Conservation (phyloP, 2,113 vertebrate species). For the Zapus hudsonius region DNA sequence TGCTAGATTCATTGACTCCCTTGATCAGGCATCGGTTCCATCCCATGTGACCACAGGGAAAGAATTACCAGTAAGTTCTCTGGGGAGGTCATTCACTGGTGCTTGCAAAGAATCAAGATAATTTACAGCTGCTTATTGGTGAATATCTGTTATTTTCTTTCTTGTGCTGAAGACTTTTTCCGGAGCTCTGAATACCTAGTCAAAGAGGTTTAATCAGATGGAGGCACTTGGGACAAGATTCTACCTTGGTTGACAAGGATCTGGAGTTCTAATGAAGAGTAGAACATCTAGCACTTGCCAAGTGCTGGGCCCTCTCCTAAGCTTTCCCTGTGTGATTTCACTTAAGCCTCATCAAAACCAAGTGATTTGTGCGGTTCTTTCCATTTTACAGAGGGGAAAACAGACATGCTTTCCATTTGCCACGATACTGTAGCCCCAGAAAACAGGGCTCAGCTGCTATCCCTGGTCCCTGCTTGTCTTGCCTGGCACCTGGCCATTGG, state of each 20-base stretch:
- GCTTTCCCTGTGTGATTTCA: background rate
- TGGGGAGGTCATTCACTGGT: background rate
- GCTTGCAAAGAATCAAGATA: background rate
- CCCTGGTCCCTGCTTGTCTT: background rate
- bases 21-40: too few species aligned
- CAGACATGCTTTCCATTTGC: background rate
- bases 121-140: background rate
- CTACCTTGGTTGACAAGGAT: background rate
- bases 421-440: background rate
- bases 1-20: accelerated
- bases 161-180: background rate
- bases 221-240: background rate
- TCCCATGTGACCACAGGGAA: background rate
- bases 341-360: background rate
- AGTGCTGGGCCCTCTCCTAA: background rate
- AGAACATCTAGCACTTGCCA: background rate
- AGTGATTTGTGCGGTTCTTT: background rate
- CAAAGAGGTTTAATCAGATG: background rate
- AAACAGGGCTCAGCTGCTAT: background rate
- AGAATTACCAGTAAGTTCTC: background rate
- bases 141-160: background rate
- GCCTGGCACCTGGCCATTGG: conserved; percentile 12
- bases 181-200: background rate
- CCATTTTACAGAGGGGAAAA: background rate
- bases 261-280: background rate